phyloP scores from a whole-genome alignment of 2,888 invertebrate species.

The Agrotis ipsilon region DNA sequence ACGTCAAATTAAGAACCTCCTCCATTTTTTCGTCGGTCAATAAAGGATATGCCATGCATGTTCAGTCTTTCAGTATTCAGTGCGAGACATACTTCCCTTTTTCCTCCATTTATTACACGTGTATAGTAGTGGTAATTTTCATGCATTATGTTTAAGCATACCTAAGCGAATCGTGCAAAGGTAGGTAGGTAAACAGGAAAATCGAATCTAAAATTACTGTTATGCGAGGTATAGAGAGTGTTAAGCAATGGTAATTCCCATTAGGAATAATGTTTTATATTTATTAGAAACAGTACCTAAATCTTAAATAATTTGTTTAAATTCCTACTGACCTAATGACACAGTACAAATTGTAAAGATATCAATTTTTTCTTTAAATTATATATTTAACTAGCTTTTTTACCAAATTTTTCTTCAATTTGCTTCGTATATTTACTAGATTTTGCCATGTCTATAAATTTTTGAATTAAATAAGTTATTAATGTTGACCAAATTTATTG shows the following conservation, averaged over 20 bases:
- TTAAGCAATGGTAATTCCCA: slow-evolving; percentile 5
- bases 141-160: neutral
- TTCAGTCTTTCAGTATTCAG: no score
- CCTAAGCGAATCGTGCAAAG: neutral
- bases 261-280: slow-evolving; percentile 11
- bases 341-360: no score
- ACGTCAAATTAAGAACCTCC: no score
- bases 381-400: no score
- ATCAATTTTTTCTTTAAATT: no score
- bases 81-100: no score
- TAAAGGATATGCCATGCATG: no score
- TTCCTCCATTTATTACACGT: neutral
- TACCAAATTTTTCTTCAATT: no score
- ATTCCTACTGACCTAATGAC: neutral
- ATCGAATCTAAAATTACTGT: slow-evolving; percentile 25
- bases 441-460: no score
- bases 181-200: slow-evolving; percentile 52
- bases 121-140: neutral
- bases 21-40: no score
- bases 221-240: slow-evolving; percentile 11
- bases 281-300: slow-evolving; percentile 2
- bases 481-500: neutral
- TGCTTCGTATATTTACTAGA: no score
- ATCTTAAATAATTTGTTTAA: neutral
- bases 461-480: no score